Base-by-base conservation (phyloP, 53 echinoderm and acorn worm genomes). In the Henricia sp. region DNA sequence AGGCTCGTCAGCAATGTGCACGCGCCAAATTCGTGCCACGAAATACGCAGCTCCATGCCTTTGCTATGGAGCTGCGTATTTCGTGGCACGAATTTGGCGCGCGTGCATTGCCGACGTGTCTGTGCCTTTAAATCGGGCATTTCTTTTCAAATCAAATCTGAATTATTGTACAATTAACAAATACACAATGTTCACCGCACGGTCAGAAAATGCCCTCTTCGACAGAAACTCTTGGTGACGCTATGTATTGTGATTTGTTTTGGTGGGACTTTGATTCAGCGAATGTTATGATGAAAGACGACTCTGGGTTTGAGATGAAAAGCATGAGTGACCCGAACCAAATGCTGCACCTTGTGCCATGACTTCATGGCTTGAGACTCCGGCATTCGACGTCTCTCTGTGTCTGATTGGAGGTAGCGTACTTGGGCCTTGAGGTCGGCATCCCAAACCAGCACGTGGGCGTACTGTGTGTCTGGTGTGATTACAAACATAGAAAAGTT, bases 381-480 rank as follows among this genome's bases (percentile, higher is more conserved):
- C 1, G 38, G 10, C 56, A 65, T 52, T 38, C 69, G 87, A 3
- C 96, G 82, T 25, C 85, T 46, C 62, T 87, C 96, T 6, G 50
- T 77, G 42, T 94, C 94, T 3, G 85, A 71, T 57, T 90, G 72
- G 3, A 97, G 85, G 71, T 88, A 88, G 52, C 88, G 82, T 25
- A 94, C 97, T 29, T 88, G 88, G 23, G 52, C 70, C 46, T 92
- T 97, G 37, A 97, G 54, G 25, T 94, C 90, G 0, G 92, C 87
- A 32, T 97, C 97, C 94, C 97, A 97, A 37, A 97, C 86, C 77
- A 97, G 57, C 37, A 92, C 92, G 89, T 92, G 92, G 39, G 87
- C 92, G 56, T 90, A 92, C 64, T 88, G 65, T 33, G 57, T 37
- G 56, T 96, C 94, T 93, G 11, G 19, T 26, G 2, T 4, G 35